Base-by-base conservation (phyloP, 2,113 vertebrate species). In the Arenaria interpres region DNA sequence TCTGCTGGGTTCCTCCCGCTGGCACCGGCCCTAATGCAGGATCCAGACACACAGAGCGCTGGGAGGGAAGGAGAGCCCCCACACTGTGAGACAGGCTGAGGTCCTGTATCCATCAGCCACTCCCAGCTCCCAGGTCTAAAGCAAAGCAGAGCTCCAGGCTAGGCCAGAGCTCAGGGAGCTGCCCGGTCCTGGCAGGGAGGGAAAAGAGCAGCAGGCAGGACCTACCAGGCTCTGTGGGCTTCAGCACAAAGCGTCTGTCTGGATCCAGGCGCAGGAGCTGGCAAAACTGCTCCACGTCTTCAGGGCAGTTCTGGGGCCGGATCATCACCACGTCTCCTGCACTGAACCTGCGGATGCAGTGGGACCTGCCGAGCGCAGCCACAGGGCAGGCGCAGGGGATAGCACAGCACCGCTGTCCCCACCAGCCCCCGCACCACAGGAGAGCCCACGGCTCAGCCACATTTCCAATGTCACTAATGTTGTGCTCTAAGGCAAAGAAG, bases 311-410 rank as follows among this genome's bases (percentile, higher is more conserved):
- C 88, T 98, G 92, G 1, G 99, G 99, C 88, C 89, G 97, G 92
- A 99, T 98, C 98, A 99, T 98, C 83, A 99, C 99, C 59, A 99
- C 98, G 0, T 99, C 99, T 0, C 99, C 99, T 0, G 99, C 98
- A 1, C 69, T 62, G 80, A 98, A 99, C 93, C 99, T 99, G 90
- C 10, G 43, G 60, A 50, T 23, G 74, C 59, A 72, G 64, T 1
- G 3, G 67, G 48, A 84, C 25, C 46, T 90, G 90, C 48, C 3
- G 12, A 69, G 80, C 4, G 10, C 12, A 56, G 88, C 45, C 54
- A 20, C 0, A 0, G 51, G 39, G 59, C 80, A 71, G 23, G 30
- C 11, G 13, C 23, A 7, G 0, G 1, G 25, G 43, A 43, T 7
- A 43, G 30, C 78, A 66, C 35, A 39, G 77, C 72, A 71, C 1